A percentile compares a stretch with the other conserved stretches of the same genome.
Evolutionary conservation across 2,888 invertebrate species (phyloP).

Genomic region (Quadroppia sp.): DNA sequence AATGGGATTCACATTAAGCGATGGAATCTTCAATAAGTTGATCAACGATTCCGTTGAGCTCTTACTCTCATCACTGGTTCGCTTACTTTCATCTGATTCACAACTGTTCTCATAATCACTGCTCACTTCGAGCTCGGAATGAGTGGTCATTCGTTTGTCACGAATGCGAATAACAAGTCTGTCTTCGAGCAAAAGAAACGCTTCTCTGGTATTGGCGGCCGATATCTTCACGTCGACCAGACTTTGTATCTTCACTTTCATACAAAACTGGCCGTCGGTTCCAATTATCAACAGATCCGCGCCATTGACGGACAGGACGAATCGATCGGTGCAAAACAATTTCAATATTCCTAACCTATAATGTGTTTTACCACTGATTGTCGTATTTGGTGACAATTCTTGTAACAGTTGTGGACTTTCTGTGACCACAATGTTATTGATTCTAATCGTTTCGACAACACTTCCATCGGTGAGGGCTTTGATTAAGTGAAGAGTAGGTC

Average conservation of each 20-base stretch:
- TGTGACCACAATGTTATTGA: constrained; percentile 8
- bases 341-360: constrained; percentile 8
- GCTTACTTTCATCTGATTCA: background rate
- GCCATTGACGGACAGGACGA: background rate
- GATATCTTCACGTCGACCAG: constrained; percentile 14
- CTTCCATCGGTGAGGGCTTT: background rate
- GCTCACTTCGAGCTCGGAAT: background rate
- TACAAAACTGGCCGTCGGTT: constrained; percentile 22
- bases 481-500: constrained; percentile 10
- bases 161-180: constrained; percentile 3
- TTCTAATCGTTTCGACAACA: constrained; percentile 22
- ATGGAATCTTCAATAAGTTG: background rate
- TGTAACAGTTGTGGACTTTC: background rate
- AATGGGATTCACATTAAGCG: constrained; percentile 2
- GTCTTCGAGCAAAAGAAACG: constrained; percentile 14
- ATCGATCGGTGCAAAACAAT: background rate
- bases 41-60: constrained; percentile 18
- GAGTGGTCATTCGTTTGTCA: background rate
- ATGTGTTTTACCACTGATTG: constrained; percentile 3
- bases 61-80: background rate
- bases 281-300: background rate
- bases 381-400: background rate
- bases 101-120: background rate
- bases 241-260: background rate
- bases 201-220: background rate